A percentile compares a stretch with the other conserved stretches of the same genome.
phyloP scores from a whole-genome alignment of 2,888 invertebrate species.

The Belgica antarctica region DNA sequence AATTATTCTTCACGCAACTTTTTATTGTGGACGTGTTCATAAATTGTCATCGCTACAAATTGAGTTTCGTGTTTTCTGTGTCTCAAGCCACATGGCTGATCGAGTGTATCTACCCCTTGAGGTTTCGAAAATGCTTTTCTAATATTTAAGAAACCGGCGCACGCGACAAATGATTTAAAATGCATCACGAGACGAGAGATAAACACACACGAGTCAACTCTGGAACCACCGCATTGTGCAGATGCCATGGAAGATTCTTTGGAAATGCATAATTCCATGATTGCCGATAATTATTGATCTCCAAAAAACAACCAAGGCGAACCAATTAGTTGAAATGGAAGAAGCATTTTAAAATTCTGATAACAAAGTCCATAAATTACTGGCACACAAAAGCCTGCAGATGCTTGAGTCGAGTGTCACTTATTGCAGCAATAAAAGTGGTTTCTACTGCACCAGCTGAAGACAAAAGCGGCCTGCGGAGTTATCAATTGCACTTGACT shows the following conservation, averaged over 20 bases:
- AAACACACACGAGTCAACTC: background rate
- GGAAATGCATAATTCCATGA: background rate
- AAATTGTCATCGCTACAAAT: slow-evolving; percentile 15
- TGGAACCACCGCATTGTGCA: background rate
- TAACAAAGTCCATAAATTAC: background rate
- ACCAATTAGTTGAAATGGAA: background rate
- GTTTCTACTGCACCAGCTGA: background rate
- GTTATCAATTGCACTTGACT: slow-evolving; percentile 18
- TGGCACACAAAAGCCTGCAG: background rate
- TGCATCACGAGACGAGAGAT: background rate
- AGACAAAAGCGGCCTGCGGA: background rate
- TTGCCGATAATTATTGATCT: background rate
- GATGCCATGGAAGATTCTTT: background rate
- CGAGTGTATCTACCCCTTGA: background rate
- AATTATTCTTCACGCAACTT: background rate
- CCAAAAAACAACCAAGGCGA: background rate
- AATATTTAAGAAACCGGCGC: background rate
- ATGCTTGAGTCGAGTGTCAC: background rate
- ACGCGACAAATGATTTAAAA: background rate
- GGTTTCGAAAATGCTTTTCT: background rate
- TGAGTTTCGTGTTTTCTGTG: background rate
- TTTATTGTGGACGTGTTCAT: background rate
- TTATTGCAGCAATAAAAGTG: slow-evolving; percentile 1
- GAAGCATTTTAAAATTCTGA: background rate
- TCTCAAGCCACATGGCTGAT: background rate